Evolutionary conservation across 2,113 vertebrate species (phyloP).

Genomic region (Neodon shergylaensis): DNA sequence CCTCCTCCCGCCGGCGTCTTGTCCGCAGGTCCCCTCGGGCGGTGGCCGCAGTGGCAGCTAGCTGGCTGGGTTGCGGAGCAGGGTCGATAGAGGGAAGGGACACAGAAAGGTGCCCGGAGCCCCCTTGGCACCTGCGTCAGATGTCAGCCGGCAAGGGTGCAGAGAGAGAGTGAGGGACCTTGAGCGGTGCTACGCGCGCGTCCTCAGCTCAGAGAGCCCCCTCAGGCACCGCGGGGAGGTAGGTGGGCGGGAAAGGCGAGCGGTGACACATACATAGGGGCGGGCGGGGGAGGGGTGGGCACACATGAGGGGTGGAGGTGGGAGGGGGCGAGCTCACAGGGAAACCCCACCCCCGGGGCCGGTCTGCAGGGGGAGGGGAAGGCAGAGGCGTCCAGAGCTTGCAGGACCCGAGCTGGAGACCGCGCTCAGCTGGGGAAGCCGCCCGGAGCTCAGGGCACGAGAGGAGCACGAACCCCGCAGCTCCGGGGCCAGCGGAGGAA

Average conservation of each 20-base stretch:
- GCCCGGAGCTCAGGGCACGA: slow-evolving; percentile 32
- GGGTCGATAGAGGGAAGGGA: slow-evolving; percentile 79
- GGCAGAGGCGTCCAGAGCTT: slow-evolving; percentile 19
- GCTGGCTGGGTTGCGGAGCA: slow-evolving; percentile 83
- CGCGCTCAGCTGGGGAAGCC: slow-evolving; percentile 30
- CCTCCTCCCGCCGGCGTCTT: slow-evolving; percentile 73
- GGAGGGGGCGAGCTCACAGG: slow-evolving; percentile 41
- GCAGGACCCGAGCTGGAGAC: slow-evolving; percentile 15
- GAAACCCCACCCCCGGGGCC: slow-evolving; percentile 67
- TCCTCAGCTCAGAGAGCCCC: slow-evolving; percentile 85
- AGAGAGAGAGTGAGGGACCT: slow-evolving; percentile 77
- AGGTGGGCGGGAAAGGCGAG: slow-evolving; percentile 85
- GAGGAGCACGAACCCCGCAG: slow-evolving; percentile 28
- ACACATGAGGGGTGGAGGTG: not conserved
- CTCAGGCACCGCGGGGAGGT: slow-evolving; percentile 85
- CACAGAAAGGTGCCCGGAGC: slow-evolving; percentile 79
- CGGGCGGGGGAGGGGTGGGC: slow-evolving; percentile 76
- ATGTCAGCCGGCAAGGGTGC: slow-evolving; percentile 82
- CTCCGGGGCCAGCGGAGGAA: slow-evolving; percentile 28
- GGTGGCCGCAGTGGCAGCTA: slow-evolving; percentile 83
- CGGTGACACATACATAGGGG: slow-evolving; percentile 78
- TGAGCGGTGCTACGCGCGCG: slow-evolving; percentile 84
- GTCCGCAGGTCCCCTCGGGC: slow-evolving; percentile 85
- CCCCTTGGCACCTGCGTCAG: slow-evolving; percentile 72
- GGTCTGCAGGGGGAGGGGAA: slow-evolving; percentile 22